These are phyloP conservation scores for Chanos chanos DNA, from an alignment of 2,797 vertebrate species.

Conservation along the genomic window DNA sequence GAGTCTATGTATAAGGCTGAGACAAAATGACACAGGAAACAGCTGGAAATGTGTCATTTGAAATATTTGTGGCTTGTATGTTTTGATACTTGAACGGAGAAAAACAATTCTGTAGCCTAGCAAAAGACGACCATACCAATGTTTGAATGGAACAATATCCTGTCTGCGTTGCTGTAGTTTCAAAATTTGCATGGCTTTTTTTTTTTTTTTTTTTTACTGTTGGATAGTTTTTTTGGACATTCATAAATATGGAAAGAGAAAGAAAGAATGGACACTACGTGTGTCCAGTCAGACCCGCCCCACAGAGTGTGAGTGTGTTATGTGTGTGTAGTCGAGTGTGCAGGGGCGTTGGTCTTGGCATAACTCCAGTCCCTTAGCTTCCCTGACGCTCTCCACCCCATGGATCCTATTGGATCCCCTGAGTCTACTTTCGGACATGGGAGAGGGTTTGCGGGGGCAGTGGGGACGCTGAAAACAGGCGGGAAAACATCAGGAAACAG, in stretches of 20 bases:
- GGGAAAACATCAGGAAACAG: constrained; percentile 62
- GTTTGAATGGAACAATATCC: neutral
- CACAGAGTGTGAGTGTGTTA: neutral
- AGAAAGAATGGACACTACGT: neutral
- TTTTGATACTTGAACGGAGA: too few relatives aligned
- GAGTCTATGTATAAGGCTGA: constrained; percentile 12
- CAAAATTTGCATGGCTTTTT: neutral
- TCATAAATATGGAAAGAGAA: constrained; percentile 9
- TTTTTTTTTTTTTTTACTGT: neutral
- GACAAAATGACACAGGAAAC: constrained; percentile 13
- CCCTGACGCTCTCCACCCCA: constrained; percentile 22
- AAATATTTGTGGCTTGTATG: neutral
- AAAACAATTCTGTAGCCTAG: neutral
- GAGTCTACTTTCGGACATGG: constrained; percentile 4
- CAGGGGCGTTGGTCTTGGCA: constrained; percentile 30
- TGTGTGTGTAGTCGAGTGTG: neutral
- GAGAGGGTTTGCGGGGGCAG: too few relatives aligned
- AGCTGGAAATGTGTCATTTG: constrained; percentile 20
- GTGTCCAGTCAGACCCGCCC: constrained; percentile 4
- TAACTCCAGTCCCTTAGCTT: constrained; percentile 21
- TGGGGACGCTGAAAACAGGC: constrained; percentile 29
- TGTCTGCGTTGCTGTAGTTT: neutral
- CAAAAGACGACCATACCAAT: neutral
- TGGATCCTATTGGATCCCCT: constrained; percentile 13
- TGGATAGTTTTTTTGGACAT: too few relatives aligned